Percentiles rank a stretch among this genome's conserved stretches.
phyloP scores from a whole-genome alignment of 2,888 invertebrate species.

The Esperia sulphurella region DNA sequence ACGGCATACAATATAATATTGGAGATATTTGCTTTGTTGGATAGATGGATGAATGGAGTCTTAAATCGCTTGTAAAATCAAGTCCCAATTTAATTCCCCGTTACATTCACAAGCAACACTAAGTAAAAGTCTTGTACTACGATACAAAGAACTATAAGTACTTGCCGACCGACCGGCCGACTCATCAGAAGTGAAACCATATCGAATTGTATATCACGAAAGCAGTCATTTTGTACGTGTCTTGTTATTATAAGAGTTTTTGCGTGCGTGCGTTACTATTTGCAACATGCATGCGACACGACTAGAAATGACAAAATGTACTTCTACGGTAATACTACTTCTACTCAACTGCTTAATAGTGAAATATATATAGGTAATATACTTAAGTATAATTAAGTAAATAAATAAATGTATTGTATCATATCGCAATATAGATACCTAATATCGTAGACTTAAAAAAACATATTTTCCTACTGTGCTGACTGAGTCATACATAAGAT shows the following conservation, averaged over 20 bases:
- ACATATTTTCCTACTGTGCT: no score
- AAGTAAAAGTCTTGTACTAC: slow-evolving; percentile 22
- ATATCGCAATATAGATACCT: no score
- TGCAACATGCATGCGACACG: slow-evolving; percentile 54
- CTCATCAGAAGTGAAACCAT: slow-evolving; percentile 71
- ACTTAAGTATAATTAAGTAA: no score
- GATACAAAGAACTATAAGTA: slow-evolving; percentile 22
- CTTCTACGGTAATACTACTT: neutral
- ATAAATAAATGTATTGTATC: no score
- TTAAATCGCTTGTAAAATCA: neutral
- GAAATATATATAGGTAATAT: neutral
- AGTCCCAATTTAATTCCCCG: neutral
- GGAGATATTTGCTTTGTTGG: no score
- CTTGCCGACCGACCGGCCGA: slow-evolving; percentile 33
- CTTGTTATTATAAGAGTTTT: slow-evolving; percentile 50
- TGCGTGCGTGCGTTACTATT: slow-evolving; percentile 55
- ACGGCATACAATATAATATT: no score
- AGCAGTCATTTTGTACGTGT: slow-evolving; percentile 51
- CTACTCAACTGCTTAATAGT: neutral
- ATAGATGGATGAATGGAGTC: no score
- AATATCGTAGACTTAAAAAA: no score
- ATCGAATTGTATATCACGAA: slow-evolving; percentile 67
- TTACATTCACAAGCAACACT: neutral
- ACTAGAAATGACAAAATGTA: neutral
- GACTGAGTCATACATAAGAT: no score